Conservation (phyloP, 92 coral and sea anemone genomes). For the Heteractis magnifica region DNA sequence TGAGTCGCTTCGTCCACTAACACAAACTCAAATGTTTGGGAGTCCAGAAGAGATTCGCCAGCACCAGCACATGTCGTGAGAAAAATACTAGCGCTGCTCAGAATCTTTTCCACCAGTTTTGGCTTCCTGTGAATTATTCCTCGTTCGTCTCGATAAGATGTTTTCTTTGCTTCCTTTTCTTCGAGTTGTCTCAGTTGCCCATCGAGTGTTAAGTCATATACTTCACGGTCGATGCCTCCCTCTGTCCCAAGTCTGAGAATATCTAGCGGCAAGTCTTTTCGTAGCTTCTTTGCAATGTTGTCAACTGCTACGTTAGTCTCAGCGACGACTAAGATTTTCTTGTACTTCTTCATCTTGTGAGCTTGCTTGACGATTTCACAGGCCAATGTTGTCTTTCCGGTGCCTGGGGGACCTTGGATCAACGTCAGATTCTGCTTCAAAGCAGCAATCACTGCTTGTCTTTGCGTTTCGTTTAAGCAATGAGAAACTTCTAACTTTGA, state of each 20-base stretch:
- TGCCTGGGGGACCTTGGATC: constrained; percentile 91
- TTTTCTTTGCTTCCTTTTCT: constrained; percentile 15
- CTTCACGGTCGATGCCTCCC: constrained; percentile 17
- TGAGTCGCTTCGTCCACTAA: constrained; percentile 90
- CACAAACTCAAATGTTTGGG: constrained; percentile 32
- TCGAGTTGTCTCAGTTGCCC: constrained; percentile 14
- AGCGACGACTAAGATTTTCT: constrained; percentile 65
- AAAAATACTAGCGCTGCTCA: constrained; percentile 28
- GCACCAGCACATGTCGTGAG: constrained; percentile 50
- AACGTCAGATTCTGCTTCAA: constrained; percentile 44
- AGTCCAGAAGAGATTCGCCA: constrained; percentile 37
- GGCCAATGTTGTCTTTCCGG: constrained; percentile 83
- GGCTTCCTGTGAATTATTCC: constrained; percentile 37
- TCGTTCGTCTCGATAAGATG: constrained; percentile 32
- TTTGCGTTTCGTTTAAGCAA: constrained; percentile 5
- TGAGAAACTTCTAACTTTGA: neutral
- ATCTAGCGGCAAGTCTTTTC: constrained; percentile 18
- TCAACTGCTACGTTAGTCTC: constrained; percentile 95
- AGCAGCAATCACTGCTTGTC: constrained; percentile 11
- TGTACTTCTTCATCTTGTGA: constrained; percentile 35
- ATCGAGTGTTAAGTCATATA: constrained; percentile 15
- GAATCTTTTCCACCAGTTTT: constrained; percentile 27
- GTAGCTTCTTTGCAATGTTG: constrained; percentile 65
- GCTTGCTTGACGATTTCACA: constrained; percentile 66
- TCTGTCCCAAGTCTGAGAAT: constrained; percentile 17